These are phyloP conservation scores for Scarus forsteni DNA, from an alignment of 2,797 vertebrate genomes.

Conservation along the genomic window DNA sequence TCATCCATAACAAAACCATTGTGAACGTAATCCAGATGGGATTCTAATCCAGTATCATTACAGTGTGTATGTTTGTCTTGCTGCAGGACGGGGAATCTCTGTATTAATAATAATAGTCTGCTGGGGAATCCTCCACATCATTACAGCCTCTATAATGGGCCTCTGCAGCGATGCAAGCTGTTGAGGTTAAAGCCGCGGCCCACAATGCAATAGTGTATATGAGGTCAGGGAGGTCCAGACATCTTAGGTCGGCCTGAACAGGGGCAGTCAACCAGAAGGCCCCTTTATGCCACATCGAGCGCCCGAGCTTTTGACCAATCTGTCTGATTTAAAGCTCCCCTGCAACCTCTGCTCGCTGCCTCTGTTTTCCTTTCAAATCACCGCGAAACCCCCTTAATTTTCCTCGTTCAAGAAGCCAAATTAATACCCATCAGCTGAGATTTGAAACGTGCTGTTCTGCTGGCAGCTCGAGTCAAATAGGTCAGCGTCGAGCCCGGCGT, in stretches of 20 bases:
- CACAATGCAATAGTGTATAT: constrained; percentile 63
- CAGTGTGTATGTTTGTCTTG: constrained; percentile 14
- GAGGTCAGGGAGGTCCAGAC: constrained; percentile 70
- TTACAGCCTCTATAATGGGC: constrained; percentile 60
- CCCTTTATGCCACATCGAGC: constrained; percentile 63
- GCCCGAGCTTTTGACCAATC: constrained; percentile 37
- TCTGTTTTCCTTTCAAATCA: constrained; percentile 1
- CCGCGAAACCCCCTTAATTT: background rate
- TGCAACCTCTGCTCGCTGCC: background rate
- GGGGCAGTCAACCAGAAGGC: constrained; percentile 72
- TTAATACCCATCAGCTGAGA: constrained; percentile 21
- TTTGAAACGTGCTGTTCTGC: constrained; percentile 26
- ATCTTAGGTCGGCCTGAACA: constrained; percentile 62
- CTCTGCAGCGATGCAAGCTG: constrained; percentile 49
- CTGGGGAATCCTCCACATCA: constrained; percentile 57
- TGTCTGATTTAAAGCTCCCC: constrained; percentile 36
- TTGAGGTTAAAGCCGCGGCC: constrained; percentile 67
- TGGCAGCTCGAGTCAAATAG: constrained; percentile 28
- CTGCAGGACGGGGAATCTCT: constrained; percentile 5
- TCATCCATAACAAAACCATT: constrained; percentile 28
- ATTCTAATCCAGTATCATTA: constrained; percentile 35
- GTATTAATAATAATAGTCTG: constrained; percentile 36
- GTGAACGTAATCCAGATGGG: constrained; percentile 20
- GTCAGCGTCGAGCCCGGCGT: constrained; percentile 30
- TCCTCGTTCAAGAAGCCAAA: background rate